These are phyloP conservation scores for Danionella cerebrum DNA, from an alignment of 2,113 vertebrate species.

Conservation along the genomic window DNA sequence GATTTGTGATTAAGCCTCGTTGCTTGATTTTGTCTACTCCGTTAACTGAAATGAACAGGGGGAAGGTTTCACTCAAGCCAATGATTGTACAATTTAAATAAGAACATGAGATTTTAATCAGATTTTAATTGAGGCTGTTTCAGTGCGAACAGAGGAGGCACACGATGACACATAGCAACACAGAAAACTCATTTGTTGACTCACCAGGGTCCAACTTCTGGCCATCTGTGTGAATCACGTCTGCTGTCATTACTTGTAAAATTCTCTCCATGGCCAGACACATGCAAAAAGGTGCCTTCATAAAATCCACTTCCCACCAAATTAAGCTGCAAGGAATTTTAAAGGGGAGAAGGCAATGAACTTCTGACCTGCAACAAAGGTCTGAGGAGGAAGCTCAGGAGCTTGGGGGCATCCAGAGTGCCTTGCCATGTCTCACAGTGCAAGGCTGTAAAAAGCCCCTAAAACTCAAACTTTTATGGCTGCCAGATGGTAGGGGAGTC, in stretches of 20 bases:
- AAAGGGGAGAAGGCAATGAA: slow-evolving; percentile 63
- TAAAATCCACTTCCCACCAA: slow-evolving; percentile 35
- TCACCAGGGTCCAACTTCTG: slow-evolving; percentile 60
- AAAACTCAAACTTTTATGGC: slow-evolving; percentile 66
- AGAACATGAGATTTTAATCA: too few species aligned
- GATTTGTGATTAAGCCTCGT: background rate
- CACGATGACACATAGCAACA: slow-evolving; percentile 57
- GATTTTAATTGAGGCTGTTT: slow-evolving; percentile 6
- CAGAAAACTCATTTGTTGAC: slow-evolving; percentile 61
- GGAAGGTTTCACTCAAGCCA: background rate
- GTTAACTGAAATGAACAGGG: slow-evolving; percentile 1
- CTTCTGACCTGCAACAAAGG: slow-evolving; percentile 69
- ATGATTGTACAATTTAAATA: too few species aligned
- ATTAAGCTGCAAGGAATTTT: slow-evolving; percentile 46
- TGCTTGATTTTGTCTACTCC: background rate
- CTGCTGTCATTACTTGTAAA: slow-evolving; percentile 42
- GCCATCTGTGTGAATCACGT: slow-evolving; percentile 61
- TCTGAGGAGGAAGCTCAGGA: slow-evolving; percentile 57
- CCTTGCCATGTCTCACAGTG: slow-evolving; percentile 55
- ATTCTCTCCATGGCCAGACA: background rate
- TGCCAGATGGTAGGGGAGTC: slow-evolving; percentile 66
- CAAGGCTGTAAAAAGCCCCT: slow-evolving; percentile 59
- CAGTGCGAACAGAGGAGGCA: background rate
- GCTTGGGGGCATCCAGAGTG: slow-evolving; percentile 64
- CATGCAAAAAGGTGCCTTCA: slow-evolving; percentile 4